A percentile compares a stretch with the other conserved stretches of the same genome.
Evolutionary conservation across 2,113 vertebrate species (phyloP).

Genomic region (Equus quagga): DNA sequence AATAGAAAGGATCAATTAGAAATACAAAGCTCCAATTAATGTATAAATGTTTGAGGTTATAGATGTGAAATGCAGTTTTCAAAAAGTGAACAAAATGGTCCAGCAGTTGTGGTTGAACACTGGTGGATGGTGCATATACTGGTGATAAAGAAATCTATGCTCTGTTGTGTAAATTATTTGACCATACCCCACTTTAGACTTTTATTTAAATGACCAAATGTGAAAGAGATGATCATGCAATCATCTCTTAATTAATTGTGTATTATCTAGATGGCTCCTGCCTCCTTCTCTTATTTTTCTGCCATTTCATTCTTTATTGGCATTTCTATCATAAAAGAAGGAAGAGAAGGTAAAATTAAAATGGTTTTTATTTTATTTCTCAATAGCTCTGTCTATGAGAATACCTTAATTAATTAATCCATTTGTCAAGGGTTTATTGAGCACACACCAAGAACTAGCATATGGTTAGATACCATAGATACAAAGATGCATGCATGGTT

Average conservation of each 20-base stretch:
- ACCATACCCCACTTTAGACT: background rate
- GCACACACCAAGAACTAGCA: background rate
- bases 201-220: conserved; percentile 25
- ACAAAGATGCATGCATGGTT: background rate
- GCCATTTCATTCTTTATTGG: conserved; percentile 39
- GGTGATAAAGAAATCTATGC: conserved; percentile 23
- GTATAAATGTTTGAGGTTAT: conserved; percentile 50
- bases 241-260: conserved; percentile 47
- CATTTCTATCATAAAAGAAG: conserved; percentile 50
- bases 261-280: background rate
- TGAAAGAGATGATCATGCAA: conserved; percentile 1
- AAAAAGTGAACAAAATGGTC: background rate
- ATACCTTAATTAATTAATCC: conserved; percentile 21
- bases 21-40: conserved; percentile 60
- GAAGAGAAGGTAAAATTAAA: conserved; percentile 55
- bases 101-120: background rate
- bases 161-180: conserved; percentile 22
- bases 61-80: conserved; percentile 46
- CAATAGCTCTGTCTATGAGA: background rate
- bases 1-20: conserved; percentile 69
- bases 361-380: conserved; percentile 64
- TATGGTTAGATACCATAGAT: background rate
- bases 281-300: conserved; percentile 20
- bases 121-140: background rate
- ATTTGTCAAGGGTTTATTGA: conserved; percentile 27